These are phyloP conservation scores for Polyergus mexicanus DNA, from an alignment of 1,140 invertebrate species.

Conservation along the genomic window DNA sequence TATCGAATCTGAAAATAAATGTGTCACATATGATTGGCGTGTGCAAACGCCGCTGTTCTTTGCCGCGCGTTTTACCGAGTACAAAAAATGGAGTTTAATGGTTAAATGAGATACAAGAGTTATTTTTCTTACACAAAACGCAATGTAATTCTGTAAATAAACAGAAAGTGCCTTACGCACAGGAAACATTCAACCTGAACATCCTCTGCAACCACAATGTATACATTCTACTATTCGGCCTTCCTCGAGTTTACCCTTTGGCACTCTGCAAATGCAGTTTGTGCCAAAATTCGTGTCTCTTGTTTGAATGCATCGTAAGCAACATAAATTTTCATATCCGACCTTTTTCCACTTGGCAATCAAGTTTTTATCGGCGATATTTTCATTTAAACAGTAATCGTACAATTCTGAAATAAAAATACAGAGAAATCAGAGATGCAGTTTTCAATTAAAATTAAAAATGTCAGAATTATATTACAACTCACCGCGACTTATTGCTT, in stretches of 20 bases:
- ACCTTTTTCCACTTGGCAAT: constrained; percentile 99
- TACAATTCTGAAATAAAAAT: constrained; percentile 93
- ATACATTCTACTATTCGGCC: constrained; percentile 99
- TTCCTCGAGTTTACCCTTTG: constrained; percentile 99
- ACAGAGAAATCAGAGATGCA: neutral
- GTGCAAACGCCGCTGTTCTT: constrained; percentile 73
- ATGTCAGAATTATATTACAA: neutral
- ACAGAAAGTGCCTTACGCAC: constrained; percentile 46
- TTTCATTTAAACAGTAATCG: constrained; percentile 98
- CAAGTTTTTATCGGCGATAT: constrained; percentile 98
- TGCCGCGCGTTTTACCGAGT: constrained; percentile 70
- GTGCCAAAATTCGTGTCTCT: constrained; percentile 99
- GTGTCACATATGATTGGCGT: constrained; percentile 75
- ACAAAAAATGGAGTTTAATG: constrained; percentile 41
- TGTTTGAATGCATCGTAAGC: constrained; percentile 99
- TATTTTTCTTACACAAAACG: constrained; percentile 46
- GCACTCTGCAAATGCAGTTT: constrained; percentile 99
- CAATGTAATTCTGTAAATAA: constrained; percentile 50
- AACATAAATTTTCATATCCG: constrained; percentile 99
- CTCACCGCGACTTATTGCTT: constrained; percentile 96
- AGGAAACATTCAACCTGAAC: constrained; percentile 90
- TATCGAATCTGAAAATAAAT: constrained; percentile 74
- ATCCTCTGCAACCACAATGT: constrained; percentile 98
- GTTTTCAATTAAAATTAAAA: neutral
- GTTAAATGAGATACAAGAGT: constrained; percentile 61